Evolutionary conservation across 1,140 invertebrate genomes (phyloP), one percentile per base, ranked within the genome.

Genomic region (Ylistrum balloti): DNA sequence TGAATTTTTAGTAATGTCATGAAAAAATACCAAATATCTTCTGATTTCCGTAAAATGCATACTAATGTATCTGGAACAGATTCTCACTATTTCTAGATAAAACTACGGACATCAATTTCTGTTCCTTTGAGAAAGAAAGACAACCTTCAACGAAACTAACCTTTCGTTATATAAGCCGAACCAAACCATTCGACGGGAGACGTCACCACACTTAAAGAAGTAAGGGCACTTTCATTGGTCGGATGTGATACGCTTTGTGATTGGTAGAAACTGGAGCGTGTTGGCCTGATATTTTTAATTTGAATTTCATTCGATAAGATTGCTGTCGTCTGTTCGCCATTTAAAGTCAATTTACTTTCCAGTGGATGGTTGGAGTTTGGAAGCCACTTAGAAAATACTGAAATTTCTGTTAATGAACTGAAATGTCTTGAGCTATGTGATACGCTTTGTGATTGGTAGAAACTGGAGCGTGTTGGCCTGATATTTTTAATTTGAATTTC

Each of bases 261-360:
- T 28, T 74, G 56, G 56, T 28, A 74, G 56, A 74, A 74, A 74
- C 56, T 74, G 22, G 56, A n/a, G 56, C 22, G 56, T 74, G 56
- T 74, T 74, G 56, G 56, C 3, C 56, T 74, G 1, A 74, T 74
- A 74, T 5, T 74, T 74, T 74, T 74, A 3, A 74, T 74, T 28
- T 28, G 15, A 74, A 28, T 74, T 74, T 74, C 56, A 74, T 74
- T 74, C 5, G 56, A 9, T 74, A 28, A n/a, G 5, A 28, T 17
- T n/a, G 5, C 5, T 74, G n/a, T 74, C 56, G 56, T 74, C 3
- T 74, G 56, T 28, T 74, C 56, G 22, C 22, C 22, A 74, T 74
- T n/a, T 74, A 74, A 74, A 74, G 22, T 74, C 22, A 11, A 28
- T n/a, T 74, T 74, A 74, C 56, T 74, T n/a, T 74, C 56, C 22